These are phyloP conservation scores for Ptyas mucosa DNA, from an alignment of 2,113 vertebrate genomes.

Conservation along the genomic window DNA sequence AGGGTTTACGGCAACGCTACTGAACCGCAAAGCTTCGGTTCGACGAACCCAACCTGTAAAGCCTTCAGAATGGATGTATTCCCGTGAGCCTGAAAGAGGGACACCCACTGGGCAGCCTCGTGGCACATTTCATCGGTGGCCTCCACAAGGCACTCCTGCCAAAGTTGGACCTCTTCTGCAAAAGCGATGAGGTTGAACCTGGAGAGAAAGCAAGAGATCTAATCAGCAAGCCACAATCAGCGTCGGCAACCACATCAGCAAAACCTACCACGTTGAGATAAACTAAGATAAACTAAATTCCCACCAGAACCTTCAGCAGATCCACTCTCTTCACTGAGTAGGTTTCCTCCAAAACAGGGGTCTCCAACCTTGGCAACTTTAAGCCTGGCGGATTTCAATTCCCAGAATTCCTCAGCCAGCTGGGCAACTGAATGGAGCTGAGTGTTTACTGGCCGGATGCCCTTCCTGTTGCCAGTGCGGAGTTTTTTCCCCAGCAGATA, in stretches of 20 bases:
- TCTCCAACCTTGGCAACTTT: too few relatives aligned
- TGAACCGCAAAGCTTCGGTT: not conserved
- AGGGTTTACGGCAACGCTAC: not conserved
- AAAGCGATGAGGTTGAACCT: constrained; percentile 81
- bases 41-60: constrained; percentile 69
- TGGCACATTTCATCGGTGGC: constrained; percentile 69
- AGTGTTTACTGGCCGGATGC: too few relatives aligned
- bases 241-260: too few relatives aligned
- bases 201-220: not conserved
- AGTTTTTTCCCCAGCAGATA: too few relatives aligned
- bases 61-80: constrained; percentile 72
- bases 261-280: not conserved
- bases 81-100: constrained; percentile 65
- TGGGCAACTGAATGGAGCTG: too few relatives aligned
- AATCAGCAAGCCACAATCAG: not conserved
- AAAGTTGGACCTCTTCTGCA: constrained; percentile 63
- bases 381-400: too few relatives aligned
- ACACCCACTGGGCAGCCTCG: constrained; percentile 73
- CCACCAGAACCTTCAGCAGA: not conserved
- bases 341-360: not conserved
- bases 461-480: too few relatives aligned
- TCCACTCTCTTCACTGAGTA: not conserved
- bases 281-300: not conserved
- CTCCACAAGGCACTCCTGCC: constrained; percentile 70
- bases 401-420: too few relatives aligned